Evolutionary conservation across 2,797 vertebrate species (phyloP).

Genomic region (Bovichtus diacanthus): DNA sequence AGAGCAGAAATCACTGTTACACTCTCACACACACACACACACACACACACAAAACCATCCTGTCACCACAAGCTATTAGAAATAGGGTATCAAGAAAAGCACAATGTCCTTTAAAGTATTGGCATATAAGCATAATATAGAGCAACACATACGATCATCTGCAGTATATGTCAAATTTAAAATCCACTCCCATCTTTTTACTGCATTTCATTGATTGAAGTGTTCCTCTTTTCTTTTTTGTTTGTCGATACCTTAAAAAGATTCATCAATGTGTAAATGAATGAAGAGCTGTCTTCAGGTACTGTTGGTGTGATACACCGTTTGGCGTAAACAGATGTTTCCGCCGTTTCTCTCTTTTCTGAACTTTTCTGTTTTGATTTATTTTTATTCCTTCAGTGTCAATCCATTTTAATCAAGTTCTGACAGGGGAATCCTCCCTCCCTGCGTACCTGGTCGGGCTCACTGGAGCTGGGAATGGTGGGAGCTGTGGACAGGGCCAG

Average conservation of each 20-base stretch:
- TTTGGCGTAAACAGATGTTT: constrained; percentile 5
- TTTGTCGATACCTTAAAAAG: neutral
- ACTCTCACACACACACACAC: neutral
- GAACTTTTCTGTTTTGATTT: neutral
- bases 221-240: neutral
- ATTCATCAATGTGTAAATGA: neutral
- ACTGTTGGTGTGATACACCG: neutral
- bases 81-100: neutral
- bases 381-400: neutral
- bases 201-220: neutral
- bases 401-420: neutral
- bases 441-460: constrained; percentile 89
- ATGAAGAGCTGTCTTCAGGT: neutral
- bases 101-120: neutral
- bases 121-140: neutral
- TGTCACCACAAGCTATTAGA: neutral
- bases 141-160: neutral
- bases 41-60: neutral
- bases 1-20: neutral
- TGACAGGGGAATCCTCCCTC: neutral
- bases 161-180: neutral
- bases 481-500: constrained; percentile 86
- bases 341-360: neutral
- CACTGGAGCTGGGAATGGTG: constrained; percentile 87
- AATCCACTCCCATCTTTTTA: neutral